phyloP scores from a whole-genome alignment of 2,113 vertebrate species.

The Zosterops japonicus region DNA sequence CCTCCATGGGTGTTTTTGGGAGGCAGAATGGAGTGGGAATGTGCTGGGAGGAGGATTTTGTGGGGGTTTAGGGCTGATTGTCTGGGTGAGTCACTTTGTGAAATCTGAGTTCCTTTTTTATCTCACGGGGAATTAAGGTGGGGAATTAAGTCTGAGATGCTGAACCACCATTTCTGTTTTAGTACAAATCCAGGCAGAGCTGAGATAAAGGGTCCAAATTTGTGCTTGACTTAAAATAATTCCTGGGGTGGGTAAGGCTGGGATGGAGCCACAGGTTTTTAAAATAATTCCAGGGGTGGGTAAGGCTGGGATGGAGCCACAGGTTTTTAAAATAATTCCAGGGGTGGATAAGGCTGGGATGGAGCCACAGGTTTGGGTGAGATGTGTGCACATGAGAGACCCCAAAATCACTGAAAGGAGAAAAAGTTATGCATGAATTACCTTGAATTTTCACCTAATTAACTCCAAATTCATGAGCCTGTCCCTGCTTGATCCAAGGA shows the following conservation, averaged over 20 bases:
- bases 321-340: background rate
- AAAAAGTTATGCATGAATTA: background rate
- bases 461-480: background rate
- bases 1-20: rapidly evolving
- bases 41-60: background rate
- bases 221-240: background rate
- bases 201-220: background rate
- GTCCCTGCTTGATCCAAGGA: background rate
- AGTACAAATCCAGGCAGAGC: background rate
- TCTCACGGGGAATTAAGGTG: background rate
- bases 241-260: background rate
- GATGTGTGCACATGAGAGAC: background rate
- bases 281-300: background rate
- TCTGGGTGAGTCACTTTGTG: background rate
- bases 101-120: background rate
- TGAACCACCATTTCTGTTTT: background rate
- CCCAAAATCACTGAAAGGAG: background rate
- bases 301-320: background rate
- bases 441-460: background rate
- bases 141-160: background rate
- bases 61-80: background rate
- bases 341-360: background rate
- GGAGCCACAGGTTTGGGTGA: background rate
- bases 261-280: background rate
- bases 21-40: background rate